These are phyloP conservation scores for Perca flavescens DNA, from an alignment of 2,113 vertebrate species.

Conservation along the genomic window DNA sequence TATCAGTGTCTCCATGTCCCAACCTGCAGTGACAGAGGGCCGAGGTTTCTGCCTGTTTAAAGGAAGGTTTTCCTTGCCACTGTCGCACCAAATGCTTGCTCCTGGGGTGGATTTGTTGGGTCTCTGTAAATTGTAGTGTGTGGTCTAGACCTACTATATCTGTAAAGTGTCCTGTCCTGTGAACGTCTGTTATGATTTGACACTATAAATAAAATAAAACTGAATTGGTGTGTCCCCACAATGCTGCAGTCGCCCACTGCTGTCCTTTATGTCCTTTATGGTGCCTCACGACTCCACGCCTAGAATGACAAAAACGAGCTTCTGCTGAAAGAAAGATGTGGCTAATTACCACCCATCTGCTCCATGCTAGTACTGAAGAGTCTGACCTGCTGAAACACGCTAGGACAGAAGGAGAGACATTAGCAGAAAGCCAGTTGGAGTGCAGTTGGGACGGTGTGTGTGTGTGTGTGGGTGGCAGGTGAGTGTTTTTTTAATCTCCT, in stretches of 20 bases:
- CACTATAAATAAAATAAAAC: too few relatives aligned
- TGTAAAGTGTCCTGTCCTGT: too few relatives aligned
- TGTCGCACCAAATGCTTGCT: too few relatives aligned
- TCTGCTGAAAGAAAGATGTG: constrained; percentile 10
- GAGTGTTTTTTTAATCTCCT: neutral
- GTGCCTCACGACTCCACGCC: neutral
- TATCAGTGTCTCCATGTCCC: too few relatives aligned
- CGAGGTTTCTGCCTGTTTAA: too few relatives aligned
- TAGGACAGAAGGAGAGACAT: constrained; percentile 18
- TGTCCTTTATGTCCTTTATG: constrained; percentile 14
- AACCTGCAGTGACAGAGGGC: too few relatives aligned
- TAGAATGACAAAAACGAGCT: constrained; percentile 5
- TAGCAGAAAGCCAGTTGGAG: neutral
- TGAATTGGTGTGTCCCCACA: neutral
- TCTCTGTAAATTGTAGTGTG: too few relatives aligned
- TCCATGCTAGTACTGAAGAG: constrained; percentile 19
- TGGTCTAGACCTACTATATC: too few relatives aligned
- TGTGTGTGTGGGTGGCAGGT: neutral
- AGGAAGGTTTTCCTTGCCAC: too few relatives aligned
- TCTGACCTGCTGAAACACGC: constrained; percentile 18
- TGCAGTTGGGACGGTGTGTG: neutral
- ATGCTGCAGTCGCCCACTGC: constrained; percentile 1
- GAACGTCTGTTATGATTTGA: too few relatives aligned
- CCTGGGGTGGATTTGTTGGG: too few relatives aligned
- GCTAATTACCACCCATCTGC: constrained; percentile 43